Evolutionary conservation across 2,888 invertebrate species (phyloP), one percentile per base, ranked within the genome.

Genomic region (Ernsta delagoae): DNA sequence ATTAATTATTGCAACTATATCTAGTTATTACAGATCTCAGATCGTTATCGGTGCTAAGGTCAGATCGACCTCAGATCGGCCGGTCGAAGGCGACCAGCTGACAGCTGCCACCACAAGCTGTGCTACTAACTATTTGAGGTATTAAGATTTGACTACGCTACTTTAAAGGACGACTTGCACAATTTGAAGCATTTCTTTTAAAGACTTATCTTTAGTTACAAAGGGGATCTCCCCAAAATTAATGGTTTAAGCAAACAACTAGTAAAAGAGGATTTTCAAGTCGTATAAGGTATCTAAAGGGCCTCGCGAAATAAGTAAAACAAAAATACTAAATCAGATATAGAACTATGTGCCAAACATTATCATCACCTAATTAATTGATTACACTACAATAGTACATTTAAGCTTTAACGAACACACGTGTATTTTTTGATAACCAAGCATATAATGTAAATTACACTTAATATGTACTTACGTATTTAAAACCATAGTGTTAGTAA

Each of bases 1-100:
- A 41, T 53, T 53, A 8, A 6, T 54, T 12, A 45, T 6, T 43
- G 16, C 54, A 54, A 36, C 48, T 48, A 48, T 6, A 41, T 12
- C 36, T 56, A 24, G 43, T 67, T 31, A 31, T 1, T 24, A 56
- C 16, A 24, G 61, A 67, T 61, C 67, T 67, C 67, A 45, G 60
- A 41, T 61, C 41, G 63, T 63, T 59, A 69, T 69, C 72, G 72
- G 75, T 76, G 78, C 73, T 79, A 74, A 79, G 79, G 79, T 77
- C 75, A 70, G 50, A n/a, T 12, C 71, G 75, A 74, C 79, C 79
- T 78, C 75, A 77, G 62, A 24, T 24, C 56, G 70, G 24, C 24
- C 68, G 70, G 41, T 36, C 68, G 68, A 69, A 39, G 68, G 68
- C 68, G 36, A 63, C 63, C 67, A 61, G 63, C 62, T 69, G 68